Evolutionary conservation across 2,797 vertebrate genomes (phyloP).

Genomic region (Hydrocynus forskahlii): DNA sequence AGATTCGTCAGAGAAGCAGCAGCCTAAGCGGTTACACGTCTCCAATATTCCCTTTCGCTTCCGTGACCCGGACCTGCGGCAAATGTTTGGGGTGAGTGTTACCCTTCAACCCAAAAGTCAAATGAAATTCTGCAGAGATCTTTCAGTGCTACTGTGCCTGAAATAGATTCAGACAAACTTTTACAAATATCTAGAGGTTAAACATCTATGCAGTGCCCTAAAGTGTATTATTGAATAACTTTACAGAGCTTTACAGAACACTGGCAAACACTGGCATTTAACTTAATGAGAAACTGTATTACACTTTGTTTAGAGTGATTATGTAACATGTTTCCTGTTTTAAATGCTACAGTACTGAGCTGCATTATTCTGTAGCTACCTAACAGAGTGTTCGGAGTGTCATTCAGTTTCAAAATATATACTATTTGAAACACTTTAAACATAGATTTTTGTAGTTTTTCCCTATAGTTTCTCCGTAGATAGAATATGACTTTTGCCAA

Average conservation of each 20-base stretch:
- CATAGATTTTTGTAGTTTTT: background rate
- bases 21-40: conserved; percentile 96
- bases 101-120: conserved; percentile 9
- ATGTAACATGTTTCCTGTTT: too few relatives aligned
- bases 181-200: background rate
- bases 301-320: too few relatives aligned
- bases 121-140: background rate
- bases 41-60: conserved; percentile 99
- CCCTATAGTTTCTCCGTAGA: background rate
- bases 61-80: conserved; percentile 95
- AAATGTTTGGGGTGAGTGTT: conserved; percentile 97
- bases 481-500: background rate
- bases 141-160: background rate
- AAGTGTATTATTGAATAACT: background rate
- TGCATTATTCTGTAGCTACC: too few relatives aligned
- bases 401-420: background rate
- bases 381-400: too few relatives aligned
- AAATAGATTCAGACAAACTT: background rate
- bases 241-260: background rate
- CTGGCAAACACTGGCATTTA: background rate
- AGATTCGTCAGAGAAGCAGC: conserved; percentile 93
- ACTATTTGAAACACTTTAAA: background rate
- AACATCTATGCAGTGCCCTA: background rate
- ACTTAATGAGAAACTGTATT: background rate
- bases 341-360: too few relatives aligned